Base-by-base conservation (phyloP, 2,888 invertebrate species). In the Lasius platythorax region DNA sequence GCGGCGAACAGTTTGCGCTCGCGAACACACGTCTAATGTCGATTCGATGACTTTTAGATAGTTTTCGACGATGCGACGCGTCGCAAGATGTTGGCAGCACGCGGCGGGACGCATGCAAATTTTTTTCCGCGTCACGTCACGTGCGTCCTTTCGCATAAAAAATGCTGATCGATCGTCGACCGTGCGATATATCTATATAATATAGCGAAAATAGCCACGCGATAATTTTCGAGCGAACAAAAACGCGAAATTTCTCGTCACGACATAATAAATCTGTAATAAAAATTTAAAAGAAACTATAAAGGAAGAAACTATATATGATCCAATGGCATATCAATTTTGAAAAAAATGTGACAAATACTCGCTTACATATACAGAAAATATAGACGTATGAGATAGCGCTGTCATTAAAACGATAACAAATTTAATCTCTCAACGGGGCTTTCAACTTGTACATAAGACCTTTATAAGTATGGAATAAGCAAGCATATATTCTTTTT, bases 41-140 rank as follows among this genome's bases (percentile, higher is more conserved):
- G 88, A 91, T 93, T 91, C 93, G 88, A 95, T 95, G 95, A 95
- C 95, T 95, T 93, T 95, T 92, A 94, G 92, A 94, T 95, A 94
- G 93, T 93, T 92, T 86, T 84, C 86, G 85, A 67, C 50, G 68
- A 28, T 40, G 40, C 61, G 58, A 28, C 43, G 30, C 5, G 75
- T 40, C 82, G 85, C 87, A 86, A 89, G 74, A 74, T 84, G 87
- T 82, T 82, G 88, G 88, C 86, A 84, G 90, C 92, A 91, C 91
- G 64, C 56, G 58, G 72, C 66, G 67, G 78, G 46, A 72, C 75
- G 87, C 89, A 94, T 94, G 94, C 91, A 92, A 94, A 94, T 94
- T 94, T 94, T 93, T 93, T 93, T 94, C 93, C 83, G 87, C 91
- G 94, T 94, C 94, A 94, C 93, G 94, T 93, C 93, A 93, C 91